These are phyloP conservation scores for Phoxinus phoxinus DNA, from an alignment of 2,113 vertebrate genomes.

Conservation along the genomic window DNA sequence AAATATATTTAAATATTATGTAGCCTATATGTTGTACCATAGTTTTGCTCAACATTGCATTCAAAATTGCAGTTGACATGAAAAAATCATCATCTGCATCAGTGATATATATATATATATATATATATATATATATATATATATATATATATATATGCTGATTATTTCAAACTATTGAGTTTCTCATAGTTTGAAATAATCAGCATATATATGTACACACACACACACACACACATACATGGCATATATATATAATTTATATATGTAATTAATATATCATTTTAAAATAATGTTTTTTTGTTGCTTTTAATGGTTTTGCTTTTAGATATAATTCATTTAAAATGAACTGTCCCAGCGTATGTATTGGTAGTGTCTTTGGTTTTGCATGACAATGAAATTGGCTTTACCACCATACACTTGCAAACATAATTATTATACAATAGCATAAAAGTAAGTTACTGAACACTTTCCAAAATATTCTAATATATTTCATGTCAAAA, in stretches of 20 bases:
- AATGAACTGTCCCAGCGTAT: background rate
- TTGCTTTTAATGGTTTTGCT: background rate
- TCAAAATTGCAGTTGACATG: background rate
- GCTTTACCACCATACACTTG: background rate
- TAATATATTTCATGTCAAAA: background rate
- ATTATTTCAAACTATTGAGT: no score
- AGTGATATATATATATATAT: no score
- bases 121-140: no score
- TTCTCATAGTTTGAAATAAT: no score
- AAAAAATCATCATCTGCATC: no score
- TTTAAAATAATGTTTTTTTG: no score
- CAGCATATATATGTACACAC: no score
- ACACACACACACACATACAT: no score
- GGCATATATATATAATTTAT: no score
- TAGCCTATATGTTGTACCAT: background rate
- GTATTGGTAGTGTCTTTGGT: background rate
- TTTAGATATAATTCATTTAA: background rate
- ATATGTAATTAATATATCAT: no score
- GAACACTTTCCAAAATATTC: background rate
- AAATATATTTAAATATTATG: no score
- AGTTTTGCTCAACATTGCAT: background rate
- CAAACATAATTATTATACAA: background rate
- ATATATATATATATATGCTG: no score
- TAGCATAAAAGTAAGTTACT: background rate
- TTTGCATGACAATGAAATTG: background rate